A percentile compares a stretch with the other conserved stretches of the same genome.
phyloP scores from a whole-genome alignment of 2,797 vertebrate genomes.

The Brachyrhaphis roseni region DNA sequence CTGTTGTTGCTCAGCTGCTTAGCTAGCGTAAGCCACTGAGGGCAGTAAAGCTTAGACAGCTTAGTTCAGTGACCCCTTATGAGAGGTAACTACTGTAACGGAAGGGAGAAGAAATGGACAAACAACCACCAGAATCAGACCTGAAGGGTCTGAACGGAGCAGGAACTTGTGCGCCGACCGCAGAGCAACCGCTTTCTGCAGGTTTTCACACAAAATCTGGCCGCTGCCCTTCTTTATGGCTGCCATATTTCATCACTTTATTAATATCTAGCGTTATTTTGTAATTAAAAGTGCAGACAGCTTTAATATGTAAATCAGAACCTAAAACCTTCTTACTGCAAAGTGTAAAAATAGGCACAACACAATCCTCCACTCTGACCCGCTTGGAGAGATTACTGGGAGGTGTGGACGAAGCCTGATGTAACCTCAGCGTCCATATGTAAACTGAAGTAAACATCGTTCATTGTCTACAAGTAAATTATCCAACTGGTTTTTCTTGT shows the following conservation, averaged over 20 bases:
- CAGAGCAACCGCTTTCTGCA: neutral
- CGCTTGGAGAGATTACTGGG: slow-evolving; percentile 65
- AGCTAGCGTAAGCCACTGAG: slow-evolving; percentile 72
- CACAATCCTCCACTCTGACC: slow-evolving; percentile 63
- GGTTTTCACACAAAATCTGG: neutral
- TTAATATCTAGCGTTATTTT: neutral
- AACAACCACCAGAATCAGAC: slow-evolving; percentile 34
- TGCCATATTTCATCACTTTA: neutral
- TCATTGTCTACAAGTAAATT: neutral
- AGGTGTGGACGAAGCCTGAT: slow-evolving; percentile 48
- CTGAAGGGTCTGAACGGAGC: slow-evolving; percentile 28
- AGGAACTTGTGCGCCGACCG: neutral
- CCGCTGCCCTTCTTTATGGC: neutral
- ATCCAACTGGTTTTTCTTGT: neutral
- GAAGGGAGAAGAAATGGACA: slow-evolving; percentile 45
- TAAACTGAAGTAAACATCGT: neutral
- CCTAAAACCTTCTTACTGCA: slow-evolving; percentile 51
- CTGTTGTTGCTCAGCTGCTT: slow-evolving; percentile 75
- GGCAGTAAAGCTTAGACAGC: slow-evolving; percentile 71
- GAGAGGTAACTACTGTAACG: slow-evolving; percentile 44
- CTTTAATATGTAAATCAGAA: slow-evolving; percentile 28
- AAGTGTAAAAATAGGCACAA: slow-evolving; percentile 61
- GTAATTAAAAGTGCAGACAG: neutral
- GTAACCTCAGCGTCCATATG: slow-evolving; percentile 29
- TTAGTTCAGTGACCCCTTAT: slow-evolving; percentile 75